Evolutionary conservation across 2,888 invertebrate species (phyloP).

Genomic region (Tineola bisselliella): DNA sequence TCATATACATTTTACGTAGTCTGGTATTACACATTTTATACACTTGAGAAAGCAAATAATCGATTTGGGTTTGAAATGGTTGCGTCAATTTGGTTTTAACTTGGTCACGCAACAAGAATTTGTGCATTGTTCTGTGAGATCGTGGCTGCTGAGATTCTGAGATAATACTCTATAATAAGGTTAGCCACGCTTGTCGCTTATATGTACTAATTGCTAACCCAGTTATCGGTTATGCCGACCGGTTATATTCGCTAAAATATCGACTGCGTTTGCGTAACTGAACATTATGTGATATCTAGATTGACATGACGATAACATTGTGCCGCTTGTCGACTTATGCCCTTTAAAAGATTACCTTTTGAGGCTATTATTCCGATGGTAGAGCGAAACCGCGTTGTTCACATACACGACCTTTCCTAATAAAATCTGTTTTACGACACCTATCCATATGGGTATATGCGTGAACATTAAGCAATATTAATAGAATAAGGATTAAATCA

Average conservation of each 20-base stretch:
- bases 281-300: slow-evolving; percentile 44
- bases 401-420: slow-evolving; percentile 2
- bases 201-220: slow-evolving; percentile 52
- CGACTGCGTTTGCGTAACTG: slow-evolving; percentile 41
- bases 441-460: not conserved
- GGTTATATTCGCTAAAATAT: slow-evolving; percentile 48
- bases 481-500: not conserved
- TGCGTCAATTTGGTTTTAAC: not conserved
- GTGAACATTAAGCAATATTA: not conserved
- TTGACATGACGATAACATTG: slow-evolving; percentile 47
- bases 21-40: too few species aligned
- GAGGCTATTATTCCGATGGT: slow-evolving; percentile 10
- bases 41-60: not conserved
- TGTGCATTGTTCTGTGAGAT: slow-evolving; percentile 36
- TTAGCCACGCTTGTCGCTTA: slow-evolving; percentile 59
- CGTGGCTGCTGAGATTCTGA: slow-evolving; percentile 35
- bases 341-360: slow-evolving; percentile 14
- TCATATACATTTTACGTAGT: slow-evolving; percentile 26
- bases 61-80: not conserved
- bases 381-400: not conserved
- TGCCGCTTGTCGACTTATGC: slow-evolving; percentile 20
- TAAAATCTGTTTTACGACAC: slow-evolving; percentile 2
- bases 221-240: slow-evolving; percentile 46
- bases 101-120: slow-evolving; percentile 43
- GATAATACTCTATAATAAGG: slow-evolving; percentile 52